These are phyloP conservation scores for Seira ritae DNA, from an alignment of 2,888 invertebrate species.

Conservation along the genomic window DNA sequence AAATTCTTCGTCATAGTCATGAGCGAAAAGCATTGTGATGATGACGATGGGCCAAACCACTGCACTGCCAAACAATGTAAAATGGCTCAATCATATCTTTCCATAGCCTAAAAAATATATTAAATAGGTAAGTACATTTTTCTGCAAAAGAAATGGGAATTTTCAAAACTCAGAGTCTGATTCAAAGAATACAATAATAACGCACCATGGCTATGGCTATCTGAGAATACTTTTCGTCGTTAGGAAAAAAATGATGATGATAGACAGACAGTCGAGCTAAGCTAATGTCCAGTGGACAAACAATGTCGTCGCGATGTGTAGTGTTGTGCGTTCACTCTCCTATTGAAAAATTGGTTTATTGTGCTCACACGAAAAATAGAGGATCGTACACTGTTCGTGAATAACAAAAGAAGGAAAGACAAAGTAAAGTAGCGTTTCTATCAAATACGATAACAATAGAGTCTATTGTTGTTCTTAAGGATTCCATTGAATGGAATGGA, in stretches of 20 bases:
- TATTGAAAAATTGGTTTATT: conserved; percentile 6
- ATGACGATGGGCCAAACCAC: not conserved
- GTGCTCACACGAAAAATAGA: not conserved
- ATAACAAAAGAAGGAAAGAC: conserved; percentile 13
- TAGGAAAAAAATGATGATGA: not conserved
- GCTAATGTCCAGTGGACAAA: not conserved
- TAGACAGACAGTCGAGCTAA: not conserved
- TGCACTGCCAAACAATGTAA: conserved; percentile 10
- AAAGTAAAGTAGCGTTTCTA: conserved; percentile 9
- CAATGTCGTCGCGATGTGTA: not conserved
- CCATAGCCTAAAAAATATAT: not conserved
- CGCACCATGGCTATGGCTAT: not conserved
- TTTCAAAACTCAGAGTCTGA: not conserved
- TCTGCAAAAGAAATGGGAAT: too few species aligned
- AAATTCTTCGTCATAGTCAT: not conserved
- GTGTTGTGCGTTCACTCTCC: not conserved
- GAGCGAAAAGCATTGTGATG: conserved; percentile 7
- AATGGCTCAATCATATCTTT: not conserved
- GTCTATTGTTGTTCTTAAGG: conserved; percentile 29
- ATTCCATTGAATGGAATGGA: not conserved
- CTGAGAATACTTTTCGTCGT: not conserved
- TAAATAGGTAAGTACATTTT: too few species aligned
- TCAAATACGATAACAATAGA: conserved; percentile 22
- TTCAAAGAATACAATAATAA: not conserved
- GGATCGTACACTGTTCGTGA: not conserved